Evolutionary conservation across 2,113 vertebrate genomes (phyloP).

Genomic region (Pelecanoides urinatrix): DNA sequence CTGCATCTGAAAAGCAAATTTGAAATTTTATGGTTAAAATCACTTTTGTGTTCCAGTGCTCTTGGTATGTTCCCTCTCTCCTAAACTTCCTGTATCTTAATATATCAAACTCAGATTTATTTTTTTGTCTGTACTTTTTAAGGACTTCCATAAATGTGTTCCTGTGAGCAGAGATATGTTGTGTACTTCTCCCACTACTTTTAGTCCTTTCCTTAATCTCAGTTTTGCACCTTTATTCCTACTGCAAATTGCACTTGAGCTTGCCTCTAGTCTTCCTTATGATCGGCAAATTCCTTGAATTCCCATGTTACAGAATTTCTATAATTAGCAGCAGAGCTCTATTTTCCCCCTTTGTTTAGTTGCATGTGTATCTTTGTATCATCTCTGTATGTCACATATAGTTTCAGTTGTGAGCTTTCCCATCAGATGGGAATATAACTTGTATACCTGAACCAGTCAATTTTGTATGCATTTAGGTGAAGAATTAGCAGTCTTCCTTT

Average conservation of each 20-base stretch:
- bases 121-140: background rate
- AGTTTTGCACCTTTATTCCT: background rate
- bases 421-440: background rate
- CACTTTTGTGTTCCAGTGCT: background rate
- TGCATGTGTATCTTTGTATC: background rate
- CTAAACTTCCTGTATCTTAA: background rate
- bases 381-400: background rate
- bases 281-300: background rate
- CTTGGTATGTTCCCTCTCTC: background rate
- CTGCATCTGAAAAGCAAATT: background rate
- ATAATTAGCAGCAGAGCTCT: background rate
- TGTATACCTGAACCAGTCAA: background rate
- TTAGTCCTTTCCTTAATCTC: background rate
- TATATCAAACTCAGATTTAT: background rate
- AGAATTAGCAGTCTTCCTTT: background rate
- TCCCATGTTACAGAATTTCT: background rate
- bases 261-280: background rate
- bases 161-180: background rate
- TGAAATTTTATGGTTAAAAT: background rate
- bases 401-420: background rate
- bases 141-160: background rate
- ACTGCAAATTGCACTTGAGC: background rate
- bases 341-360: background rate
- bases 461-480: background rate
- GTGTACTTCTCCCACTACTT: background rate